Conservation (phyloP, 2,888 invertebrate genomes). For the Axea sp. region DNA sequence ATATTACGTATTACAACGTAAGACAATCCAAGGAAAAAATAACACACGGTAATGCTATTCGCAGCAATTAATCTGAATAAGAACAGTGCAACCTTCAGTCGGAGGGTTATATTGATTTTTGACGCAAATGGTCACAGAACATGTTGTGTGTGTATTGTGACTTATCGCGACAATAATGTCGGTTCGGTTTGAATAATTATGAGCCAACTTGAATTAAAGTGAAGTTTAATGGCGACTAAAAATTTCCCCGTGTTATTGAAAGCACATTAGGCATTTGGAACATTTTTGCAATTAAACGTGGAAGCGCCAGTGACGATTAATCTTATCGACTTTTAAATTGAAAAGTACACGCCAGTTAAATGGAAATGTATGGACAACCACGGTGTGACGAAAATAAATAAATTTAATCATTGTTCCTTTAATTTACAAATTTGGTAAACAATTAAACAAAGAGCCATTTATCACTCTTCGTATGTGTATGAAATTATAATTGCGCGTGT, state of each 20-base stretch:
- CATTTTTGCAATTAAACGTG: slow-evolving; percentile 44
- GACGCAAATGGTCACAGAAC: slow-evolving; percentile 28
- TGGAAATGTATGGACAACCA: slow-evolving; percentile 31
- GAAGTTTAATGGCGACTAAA: slow-evolving; percentile 53
- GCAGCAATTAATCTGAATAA: slow-evolving; percentile 44
- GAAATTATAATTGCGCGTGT: too few relatives aligned
- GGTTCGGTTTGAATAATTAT: slow-evolving; percentile 46
- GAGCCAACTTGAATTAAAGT: slow-evolving; percentile 23
- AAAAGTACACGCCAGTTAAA: slow-evolving; percentile 24
- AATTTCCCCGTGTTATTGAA: slow-evolving; percentile 47
- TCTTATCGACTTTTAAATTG: slow-evolving; percentile 57
- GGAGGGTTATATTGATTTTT: slow-evolving; percentile 53
- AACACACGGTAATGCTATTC: slow-evolving; percentile 26
- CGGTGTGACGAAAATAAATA: background rate
- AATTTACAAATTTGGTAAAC: too few relatives aligned
- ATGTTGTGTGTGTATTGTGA: slow-evolving; percentile 36
- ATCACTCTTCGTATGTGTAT: too few relatives aligned
- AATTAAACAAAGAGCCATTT: too few relatives aligned
- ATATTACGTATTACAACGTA: too few relatives aligned
- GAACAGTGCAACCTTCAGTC: slow-evolving; percentile 36
- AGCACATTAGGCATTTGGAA: slow-evolving; percentile 45
- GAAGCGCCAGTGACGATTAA: slow-evolving; percentile 38
- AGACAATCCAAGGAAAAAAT: slow-evolving; percentile 19
- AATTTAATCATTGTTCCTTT: too few relatives aligned
- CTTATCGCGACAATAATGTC: slow-evolving; percentile 46